Evolutionary conservation across 2,113 vertebrate genomes (phyloP).

Genomic region (Struthio camelus): DNA sequence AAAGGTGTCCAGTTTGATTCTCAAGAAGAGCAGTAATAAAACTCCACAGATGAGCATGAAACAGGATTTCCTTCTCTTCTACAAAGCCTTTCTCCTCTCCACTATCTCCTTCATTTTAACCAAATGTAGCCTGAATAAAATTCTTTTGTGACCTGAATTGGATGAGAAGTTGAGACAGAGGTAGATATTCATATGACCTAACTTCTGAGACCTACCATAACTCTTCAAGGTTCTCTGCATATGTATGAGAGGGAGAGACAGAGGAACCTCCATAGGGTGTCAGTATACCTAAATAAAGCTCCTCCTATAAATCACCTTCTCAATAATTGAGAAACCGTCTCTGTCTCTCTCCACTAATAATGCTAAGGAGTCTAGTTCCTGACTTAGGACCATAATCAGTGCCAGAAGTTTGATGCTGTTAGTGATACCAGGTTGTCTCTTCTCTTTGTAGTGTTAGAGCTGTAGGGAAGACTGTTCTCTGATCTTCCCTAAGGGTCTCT

Average conservation of each 20-base stretch:
- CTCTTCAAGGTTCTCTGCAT: background rate
- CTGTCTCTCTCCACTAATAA: background rate
- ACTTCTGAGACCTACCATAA: background rate
- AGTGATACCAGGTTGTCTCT: background rate
- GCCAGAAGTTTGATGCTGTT: background rate
- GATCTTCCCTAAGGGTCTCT: background rate
- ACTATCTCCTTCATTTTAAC: background rate
- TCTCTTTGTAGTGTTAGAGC: slow-evolving; percentile 23
- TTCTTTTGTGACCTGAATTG: background rate
- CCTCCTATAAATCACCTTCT: background rate
- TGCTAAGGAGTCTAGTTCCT: background rate
- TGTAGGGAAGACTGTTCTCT: background rate
- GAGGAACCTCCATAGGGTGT: background rate
- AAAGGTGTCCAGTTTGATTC: background rate
- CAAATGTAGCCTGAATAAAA: background rate
- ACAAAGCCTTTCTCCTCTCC: background rate
- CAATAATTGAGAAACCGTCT: background rate
- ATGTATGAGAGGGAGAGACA: background rate
- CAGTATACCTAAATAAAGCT: background rate
- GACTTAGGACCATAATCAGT: background rate
- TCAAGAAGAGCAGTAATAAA: background rate
- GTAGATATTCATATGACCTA: background rate
- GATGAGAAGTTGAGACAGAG: background rate
- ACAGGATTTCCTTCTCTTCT: background rate
- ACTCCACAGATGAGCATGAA: background rate